Percentiles rank a stretch among this genome's conserved stretches.
phyloP scores from a whole-genome alignment of 2,888 invertebrate species.

The Polia nebulosa region DNA sequence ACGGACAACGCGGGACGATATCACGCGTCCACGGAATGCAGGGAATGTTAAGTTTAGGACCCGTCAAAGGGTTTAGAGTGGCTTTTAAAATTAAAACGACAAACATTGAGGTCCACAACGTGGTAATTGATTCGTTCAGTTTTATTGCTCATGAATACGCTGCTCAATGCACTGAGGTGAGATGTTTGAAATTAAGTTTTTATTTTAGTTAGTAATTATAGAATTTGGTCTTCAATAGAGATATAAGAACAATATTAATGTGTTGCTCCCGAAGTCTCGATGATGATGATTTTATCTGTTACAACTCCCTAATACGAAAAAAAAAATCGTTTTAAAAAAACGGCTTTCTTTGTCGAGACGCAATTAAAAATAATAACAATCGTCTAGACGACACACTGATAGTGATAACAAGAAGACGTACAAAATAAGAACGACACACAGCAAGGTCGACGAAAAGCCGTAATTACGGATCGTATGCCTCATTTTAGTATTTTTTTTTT shows the following conservation, averaged over 20 bases:
- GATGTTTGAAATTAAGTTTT: neutral
- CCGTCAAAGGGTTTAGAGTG: conserved; percentile 85
- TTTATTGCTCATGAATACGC: conserved; percentile 61
- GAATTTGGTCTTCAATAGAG: neutral
- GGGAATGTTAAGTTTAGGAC: conserved; percentile 84
- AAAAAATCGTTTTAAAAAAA: neutral
- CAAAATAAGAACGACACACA: neutral
- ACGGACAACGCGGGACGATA: conserved; percentile 72
- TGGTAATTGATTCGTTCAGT: conserved; percentile 81
- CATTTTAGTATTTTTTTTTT: neutral
- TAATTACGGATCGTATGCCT: neutral
- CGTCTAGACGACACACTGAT: conserved; percentile 5
- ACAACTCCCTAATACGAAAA: neutral
- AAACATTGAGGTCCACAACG: conserved; percentile 80
- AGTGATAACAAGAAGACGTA: neutral
- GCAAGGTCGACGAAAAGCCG: neutral
- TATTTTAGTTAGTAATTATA: neutral
- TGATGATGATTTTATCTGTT: neutral
- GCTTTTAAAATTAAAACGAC: conserved; percentile 88
- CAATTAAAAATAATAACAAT: conserved; percentile 15
- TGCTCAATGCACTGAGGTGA: conserved; percentile 21
- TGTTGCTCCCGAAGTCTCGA: neutral
- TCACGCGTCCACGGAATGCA: conserved; percentile 83
- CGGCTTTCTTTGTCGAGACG: neutral
- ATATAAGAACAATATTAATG: neutral